These are phyloP conservation scores for Loris lydekkerianus DNA, from an alignment of 2,797 vertebrate species.

Conservation along the genomic window DNA sequence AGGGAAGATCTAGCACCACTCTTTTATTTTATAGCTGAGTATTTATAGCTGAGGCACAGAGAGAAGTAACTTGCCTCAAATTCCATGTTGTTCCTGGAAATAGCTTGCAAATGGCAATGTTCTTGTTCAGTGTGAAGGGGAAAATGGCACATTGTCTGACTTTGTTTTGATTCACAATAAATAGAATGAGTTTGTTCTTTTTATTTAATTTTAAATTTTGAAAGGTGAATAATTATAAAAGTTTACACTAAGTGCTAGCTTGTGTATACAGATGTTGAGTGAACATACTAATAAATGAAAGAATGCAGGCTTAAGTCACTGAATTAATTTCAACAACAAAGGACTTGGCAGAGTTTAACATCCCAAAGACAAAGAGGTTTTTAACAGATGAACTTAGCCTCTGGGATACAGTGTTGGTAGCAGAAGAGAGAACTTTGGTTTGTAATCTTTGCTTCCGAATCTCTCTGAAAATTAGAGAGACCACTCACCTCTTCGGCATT, in stretches of 20 bases:
- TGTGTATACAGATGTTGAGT: neutral
- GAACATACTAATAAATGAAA: neutral
- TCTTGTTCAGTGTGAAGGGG: neutral
- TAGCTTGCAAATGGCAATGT: neutral
- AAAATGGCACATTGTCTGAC: neutral
- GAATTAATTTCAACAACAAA: neutral
- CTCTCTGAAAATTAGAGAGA: neutral
- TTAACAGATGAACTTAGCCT: neutral
- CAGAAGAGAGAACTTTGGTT: neutral
- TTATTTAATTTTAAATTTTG: constrained; percentile 3
- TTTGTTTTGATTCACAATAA: neutral
- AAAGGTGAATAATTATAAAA: neutral
- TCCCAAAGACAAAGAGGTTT: neutral
- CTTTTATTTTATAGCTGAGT: neutral
- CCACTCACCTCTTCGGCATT: neutral
- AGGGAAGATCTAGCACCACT: neutral
- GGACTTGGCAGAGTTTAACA: neutral
- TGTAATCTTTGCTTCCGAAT: neutral
- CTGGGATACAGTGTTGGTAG: neutral
- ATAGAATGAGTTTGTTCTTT: neutral
- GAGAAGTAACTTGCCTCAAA: neutral
- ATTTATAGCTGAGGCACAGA: neutral
- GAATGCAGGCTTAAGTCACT: neutral
- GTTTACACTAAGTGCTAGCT: neutral
- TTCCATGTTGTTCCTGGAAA: neutral